Evolutionary conservation across 2,113 vertebrate species (phyloP).

Genomic region (Panthera leo): DNA sequence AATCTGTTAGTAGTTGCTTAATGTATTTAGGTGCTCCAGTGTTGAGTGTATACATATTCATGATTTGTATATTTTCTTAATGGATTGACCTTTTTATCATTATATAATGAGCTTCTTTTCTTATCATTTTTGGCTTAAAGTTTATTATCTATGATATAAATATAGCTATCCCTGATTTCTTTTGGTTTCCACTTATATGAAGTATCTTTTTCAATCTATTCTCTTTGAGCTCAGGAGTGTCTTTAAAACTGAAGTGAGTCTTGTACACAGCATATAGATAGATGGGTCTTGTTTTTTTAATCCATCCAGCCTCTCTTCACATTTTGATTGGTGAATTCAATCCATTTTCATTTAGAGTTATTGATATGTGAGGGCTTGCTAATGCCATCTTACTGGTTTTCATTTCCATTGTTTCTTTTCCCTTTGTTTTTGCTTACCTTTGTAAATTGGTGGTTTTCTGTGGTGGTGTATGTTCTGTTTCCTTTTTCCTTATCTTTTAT

Average conservation of each 20-base stretch:
- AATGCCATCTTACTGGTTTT: neutral
- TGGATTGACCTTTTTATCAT: neutral
- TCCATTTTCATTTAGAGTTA: neutral
- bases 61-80: neutral
- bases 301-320: neutral
- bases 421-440: neutral
- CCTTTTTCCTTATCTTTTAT: neutral
- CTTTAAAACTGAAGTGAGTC: neutral
- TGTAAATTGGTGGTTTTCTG: neutral
- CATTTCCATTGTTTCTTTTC: neutral
- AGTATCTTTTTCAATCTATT: too few species aligned
- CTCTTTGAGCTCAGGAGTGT: neutral
- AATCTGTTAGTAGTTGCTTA: neutral
- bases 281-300: neutral
- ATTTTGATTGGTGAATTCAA: neutral
- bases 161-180: neutral
- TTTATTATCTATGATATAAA: neutral
- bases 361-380: neutral
- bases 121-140: neutral
- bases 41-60: neutral
- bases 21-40: neutral
- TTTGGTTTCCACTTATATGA: neutral
- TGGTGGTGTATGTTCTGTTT: neutral
- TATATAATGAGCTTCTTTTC: neutral
- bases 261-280: neutral